These are phyloP conservation scores for Mirza zaza DNA, from an alignment of 2,113 vertebrate genomes.

Conservation along the genomic window DNA sequence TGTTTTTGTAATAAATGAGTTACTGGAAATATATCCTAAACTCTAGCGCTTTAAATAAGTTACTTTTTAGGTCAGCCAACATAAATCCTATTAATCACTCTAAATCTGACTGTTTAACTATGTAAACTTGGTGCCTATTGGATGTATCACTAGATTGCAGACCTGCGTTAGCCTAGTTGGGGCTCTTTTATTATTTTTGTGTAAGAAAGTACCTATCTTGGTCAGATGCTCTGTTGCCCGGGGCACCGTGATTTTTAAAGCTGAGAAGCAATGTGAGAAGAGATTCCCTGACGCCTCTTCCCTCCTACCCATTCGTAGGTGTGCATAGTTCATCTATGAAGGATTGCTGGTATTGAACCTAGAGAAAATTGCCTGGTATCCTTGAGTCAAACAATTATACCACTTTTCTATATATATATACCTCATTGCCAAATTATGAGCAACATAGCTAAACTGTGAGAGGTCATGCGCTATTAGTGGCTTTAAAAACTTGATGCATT, in stretches of 20 bases:
- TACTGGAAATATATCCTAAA: neutral
- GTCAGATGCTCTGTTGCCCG: neutral
- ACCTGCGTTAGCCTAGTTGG: neutral
- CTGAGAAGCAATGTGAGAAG: neutral
- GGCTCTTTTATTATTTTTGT: neutral
- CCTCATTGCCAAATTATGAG: neutral
- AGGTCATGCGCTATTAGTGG: neutral
- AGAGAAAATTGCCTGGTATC: neutral
- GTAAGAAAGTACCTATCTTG: neutral
- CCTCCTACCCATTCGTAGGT: neutral
- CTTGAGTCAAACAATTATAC: neutral
- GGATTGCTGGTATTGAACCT: neutral
- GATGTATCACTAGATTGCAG: neutral
- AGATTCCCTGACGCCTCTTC: neutral
- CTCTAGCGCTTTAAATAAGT: neutral
- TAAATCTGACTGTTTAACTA: neutral
- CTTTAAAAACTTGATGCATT: neutral
- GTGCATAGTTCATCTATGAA: neutral
- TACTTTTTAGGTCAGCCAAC: neutral
- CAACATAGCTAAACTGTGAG: neutral
- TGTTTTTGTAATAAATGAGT: neutral
- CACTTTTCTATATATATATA: neutral
- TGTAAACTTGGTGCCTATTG: neutral
- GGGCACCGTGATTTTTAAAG: neutral
- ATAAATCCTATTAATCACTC: neutral